Percentiles rank a stretch among this genome's conserved stretches.
Evolutionary conservation across 2,113 vertebrate genomes (phyloP).

Genomic region (Pterophyllum scalare): DNA sequence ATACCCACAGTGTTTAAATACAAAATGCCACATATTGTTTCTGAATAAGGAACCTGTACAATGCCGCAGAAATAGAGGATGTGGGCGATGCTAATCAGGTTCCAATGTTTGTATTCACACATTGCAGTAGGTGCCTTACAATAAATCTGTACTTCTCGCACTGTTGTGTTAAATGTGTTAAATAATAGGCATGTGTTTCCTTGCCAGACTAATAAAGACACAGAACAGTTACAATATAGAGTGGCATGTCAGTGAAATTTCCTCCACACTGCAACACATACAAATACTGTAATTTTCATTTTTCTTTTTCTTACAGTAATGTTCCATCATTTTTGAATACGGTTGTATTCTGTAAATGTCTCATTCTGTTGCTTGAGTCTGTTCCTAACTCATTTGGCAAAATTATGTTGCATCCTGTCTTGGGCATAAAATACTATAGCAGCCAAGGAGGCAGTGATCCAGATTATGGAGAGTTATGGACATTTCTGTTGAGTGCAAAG

Average conservation of each 20-base stretch:
- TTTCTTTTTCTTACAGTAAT: neutral
- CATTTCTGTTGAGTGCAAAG: neutral
- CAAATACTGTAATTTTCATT: too few relatives aligned
- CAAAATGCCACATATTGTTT: conserved; percentile 22
- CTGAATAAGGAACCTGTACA: neutral
- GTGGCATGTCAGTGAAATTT: neutral
- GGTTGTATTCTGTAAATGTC: neutral
- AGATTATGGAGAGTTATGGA: too few relatives aligned
- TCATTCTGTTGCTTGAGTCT: neutral
- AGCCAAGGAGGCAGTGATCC: neutral
- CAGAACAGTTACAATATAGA: neutral
- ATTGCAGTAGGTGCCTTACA: conserved; percentile 15
- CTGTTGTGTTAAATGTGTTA: neutral
- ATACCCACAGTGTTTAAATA: conserved; percentile 6
- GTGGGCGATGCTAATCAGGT: conserved; percentile 50
- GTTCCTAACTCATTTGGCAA: neutral
- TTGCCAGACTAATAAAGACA: neutral
- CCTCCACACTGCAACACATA: neutral
- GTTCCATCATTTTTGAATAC: neutral
- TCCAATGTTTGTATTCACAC: conserved; percentile 53
- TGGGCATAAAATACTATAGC: neutral
- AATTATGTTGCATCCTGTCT: neutral
- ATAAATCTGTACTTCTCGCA: conserved; percentile 11
- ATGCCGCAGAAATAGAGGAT: conserved; percentile 50
- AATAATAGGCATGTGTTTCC: neutral